These are phyloP conservation scores for Darevskia mixta DNA, from an alignment of 2,797 vertebrate species.

Conservation along the genomic window DNA sequence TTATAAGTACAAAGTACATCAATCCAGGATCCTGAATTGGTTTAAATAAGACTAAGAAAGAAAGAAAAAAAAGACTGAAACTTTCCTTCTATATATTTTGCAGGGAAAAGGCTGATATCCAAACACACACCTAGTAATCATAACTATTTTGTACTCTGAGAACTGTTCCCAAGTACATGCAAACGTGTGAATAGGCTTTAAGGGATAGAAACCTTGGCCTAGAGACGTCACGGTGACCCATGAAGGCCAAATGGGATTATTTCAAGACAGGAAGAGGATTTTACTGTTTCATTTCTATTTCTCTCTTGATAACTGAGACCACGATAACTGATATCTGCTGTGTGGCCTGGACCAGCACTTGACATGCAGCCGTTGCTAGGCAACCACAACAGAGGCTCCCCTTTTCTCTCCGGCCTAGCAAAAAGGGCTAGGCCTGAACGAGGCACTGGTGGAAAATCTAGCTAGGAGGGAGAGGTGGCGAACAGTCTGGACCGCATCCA, in stretches of 20 bases:
- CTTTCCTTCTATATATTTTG: neutral
- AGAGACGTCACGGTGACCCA: neutral
- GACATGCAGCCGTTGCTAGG: neutral
- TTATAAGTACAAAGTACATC: neutral
- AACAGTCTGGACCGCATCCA: neutral
- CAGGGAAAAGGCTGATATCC: too few species aligned
- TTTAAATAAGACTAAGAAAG: too few species aligned
- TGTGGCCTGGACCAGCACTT: neutral
- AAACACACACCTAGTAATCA: neutral
- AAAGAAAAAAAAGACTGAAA: too few species aligned
- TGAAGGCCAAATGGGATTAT: neutral
- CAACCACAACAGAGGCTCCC: neutral
- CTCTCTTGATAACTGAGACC: neutral
- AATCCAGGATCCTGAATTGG: neutral
- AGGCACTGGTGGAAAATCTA: neutral
- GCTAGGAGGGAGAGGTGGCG: neutral
- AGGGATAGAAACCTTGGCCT: neutral
- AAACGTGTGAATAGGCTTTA: neutral
- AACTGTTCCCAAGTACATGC: neutral
- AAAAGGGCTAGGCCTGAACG: neutral
- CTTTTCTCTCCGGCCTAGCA: neutral
- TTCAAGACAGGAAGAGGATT: neutral
- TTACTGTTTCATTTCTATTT: constrained; percentile 11
- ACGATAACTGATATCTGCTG: neutral
- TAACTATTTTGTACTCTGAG: neutral